These are phyloP conservation scores for Theodoxus fluviatilis DNA, from an alignment of 2,888 invertebrate genomes.

Conservation along the genomic window DNA sequence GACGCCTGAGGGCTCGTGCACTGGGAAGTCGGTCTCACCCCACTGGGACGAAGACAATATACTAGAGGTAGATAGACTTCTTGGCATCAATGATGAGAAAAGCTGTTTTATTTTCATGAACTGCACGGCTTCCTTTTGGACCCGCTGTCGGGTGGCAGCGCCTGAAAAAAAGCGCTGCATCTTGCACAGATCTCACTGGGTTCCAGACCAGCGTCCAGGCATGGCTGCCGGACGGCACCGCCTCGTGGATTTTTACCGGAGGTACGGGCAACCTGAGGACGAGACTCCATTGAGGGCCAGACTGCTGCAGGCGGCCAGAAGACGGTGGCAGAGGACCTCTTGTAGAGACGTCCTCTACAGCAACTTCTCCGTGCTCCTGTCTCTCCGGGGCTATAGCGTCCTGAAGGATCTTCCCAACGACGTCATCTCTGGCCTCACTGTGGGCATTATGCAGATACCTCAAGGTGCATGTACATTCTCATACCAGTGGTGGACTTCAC, in stretches of 20 bases:
- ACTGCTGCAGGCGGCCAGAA: background rate
- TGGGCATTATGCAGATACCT: slow-evolving; percentile 68
- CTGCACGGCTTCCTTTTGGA: too few relatives aligned
- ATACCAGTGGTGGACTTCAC: too few relatives aligned
- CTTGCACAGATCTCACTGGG: too few relatives aligned
- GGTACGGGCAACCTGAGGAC: background rate
- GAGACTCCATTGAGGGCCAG: background rate
- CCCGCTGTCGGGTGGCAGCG: too few relatives aligned
- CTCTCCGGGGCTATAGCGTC: slow-evolving; percentile 39
- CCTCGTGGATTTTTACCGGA: background rate
- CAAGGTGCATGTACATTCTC: slow-evolving; percentile 48
- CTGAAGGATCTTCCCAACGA: slow-evolving; percentile 73
- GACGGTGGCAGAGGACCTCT: background rate
- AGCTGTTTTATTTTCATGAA: too few relatives aligned
- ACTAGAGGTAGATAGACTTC: too few relatives aligned
- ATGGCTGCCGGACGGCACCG: background rate
- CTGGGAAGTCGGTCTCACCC: too few relatives aligned
- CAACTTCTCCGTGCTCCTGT: slow-evolving; percentile 44
- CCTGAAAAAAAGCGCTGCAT: too few relatives aligned
- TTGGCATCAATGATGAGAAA: too few relatives aligned
- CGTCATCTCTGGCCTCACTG: slow-evolving; percentile 81
- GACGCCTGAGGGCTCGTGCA: too few relatives aligned
- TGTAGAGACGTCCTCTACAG: slow-evolving; percentile 25
- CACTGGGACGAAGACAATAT: too few relatives aligned
- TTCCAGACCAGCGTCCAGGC: too few relatives aligned